Base-by-base conservation (phyloP, 2,113 vertebrate species). In the Salvelinus sp. region DNA sequence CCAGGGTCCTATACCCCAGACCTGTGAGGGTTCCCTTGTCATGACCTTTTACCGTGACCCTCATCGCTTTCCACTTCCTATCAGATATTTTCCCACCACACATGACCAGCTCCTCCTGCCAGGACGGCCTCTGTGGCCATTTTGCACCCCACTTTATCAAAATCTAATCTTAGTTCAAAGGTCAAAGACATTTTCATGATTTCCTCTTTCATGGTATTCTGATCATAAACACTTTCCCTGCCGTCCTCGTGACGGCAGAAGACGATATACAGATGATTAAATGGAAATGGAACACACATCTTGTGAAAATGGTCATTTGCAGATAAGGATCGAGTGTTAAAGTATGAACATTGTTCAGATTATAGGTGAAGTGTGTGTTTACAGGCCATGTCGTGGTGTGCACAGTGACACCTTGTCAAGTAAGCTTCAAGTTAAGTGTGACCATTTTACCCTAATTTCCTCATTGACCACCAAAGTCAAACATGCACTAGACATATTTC, bases 81-180 rank as follows among this genome's bases (percentile, higher is more conserved):
- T 10, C 72, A 72, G 0, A n/a, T 72, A 72, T 85, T 90, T 90
- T 90, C 90, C 87, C 86, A 90, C 83, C 77, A 83, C 81, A 76
- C 60, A 27, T 16, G 44, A 50, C 63, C n/a, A 44, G 5, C 23
- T 27, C 9, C 3, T 30, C 67, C 74, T 57, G 69, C 72, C 72
- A 80, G 7, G 76, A 75, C 74, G 57, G 70, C 80, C 82, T 76
- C 44, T 0, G 47, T 71, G 77, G 50, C 50, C 67, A 27, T 74
- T 84, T 58, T 73, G 80, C 82, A 85, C 85, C 79, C 79, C 63
- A 63, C 83, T 83, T 66, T 76, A 85, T 86, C 72, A n/a, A 50
- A 83, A 69, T 64, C 70, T 58, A 50, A 68, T 28, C 16, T 9
- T 66, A 48, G 82, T 82, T 54, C 71, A 30, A 0, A 78, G 82